These are phyloP conservation scores for Chironomus riparius DNA, from an alignment of 2,888 invertebrate genomes.

Conservation along the genomic window DNA sequence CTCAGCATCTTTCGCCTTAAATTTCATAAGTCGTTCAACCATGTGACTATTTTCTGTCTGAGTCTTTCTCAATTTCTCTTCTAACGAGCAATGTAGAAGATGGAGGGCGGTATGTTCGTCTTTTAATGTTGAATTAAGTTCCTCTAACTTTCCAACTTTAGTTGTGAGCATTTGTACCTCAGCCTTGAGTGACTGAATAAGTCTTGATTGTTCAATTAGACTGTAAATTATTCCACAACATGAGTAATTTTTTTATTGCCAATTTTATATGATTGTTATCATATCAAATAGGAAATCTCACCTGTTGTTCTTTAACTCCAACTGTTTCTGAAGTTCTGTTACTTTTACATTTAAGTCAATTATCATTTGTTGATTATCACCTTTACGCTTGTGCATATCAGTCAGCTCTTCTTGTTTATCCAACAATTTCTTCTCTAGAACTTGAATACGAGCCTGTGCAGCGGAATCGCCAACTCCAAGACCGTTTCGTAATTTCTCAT, in stretches of 20 bases:
- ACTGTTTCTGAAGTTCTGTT: constrained; percentile 72
- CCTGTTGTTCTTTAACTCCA: constrained; percentile 65
- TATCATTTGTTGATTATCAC: constrained; percentile 89
- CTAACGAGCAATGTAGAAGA: constrained; percentile 78
- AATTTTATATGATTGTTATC: background rate
- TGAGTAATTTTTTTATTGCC: background rate
- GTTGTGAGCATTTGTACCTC: constrained; percentile 65
- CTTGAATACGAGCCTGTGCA: constrained; percentile 51
- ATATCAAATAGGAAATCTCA: constrained; percentile 35
- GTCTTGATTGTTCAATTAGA: constrained; percentile 55
- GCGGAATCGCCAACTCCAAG: constrained; percentile 36
- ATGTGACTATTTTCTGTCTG: constrained; percentile 81
- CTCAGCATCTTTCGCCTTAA: constrained; percentile 91
- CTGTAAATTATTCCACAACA: constrained; percentile 40
- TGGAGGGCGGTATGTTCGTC: constrained; percentile 95
- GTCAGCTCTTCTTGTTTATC: constrained; percentile 88
- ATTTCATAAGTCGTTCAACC: constrained; percentile 78
- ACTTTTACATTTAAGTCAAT: constrained; percentile 78
- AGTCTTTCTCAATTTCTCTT: constrained; percentile 76
- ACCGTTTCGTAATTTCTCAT: constrained; percentile 67
- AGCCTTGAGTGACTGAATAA: constrained; percentile 57
- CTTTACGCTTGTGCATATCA: constrained; percentile 76
- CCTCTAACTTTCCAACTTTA: constrained; percentile 66
- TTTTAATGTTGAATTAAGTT: constrained; percentile 75
- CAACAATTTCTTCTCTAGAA: constrained; percentile 76